Evolutionary conservation across 1,140 invertebrate species (phyloP).

Genomic region (Oryctes rhinoceros): DNA sequence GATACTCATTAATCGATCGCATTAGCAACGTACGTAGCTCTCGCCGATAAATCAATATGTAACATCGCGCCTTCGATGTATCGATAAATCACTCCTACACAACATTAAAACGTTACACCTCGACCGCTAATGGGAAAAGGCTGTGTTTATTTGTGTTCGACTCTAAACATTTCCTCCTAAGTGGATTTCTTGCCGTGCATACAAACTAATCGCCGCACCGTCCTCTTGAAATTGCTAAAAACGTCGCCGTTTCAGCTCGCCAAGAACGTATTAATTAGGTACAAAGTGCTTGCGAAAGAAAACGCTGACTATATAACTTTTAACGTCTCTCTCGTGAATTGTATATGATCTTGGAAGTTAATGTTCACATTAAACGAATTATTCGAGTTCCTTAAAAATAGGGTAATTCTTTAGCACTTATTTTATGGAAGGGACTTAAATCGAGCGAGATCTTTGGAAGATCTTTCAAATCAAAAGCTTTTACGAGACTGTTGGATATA

Average conservation of each 20-base stretch:
- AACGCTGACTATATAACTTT: slow-evolving; percentile 8
- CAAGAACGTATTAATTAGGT: slow-evolving; percentile 31
- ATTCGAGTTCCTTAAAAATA: not conserved
- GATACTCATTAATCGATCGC: not conserved
- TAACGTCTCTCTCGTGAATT: slow-evolving; percentile 4
- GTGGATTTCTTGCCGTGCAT: slow-evolving; percentile 19
- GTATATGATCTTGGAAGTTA: not conserved
- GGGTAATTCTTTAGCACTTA: not conserved
- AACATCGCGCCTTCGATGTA: slow-evolving; percentile 20
- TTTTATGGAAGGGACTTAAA: no score
- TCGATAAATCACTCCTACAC: slow-evolving; percentile 28
- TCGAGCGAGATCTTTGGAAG: no score
- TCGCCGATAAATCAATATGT: slow-evolving; percentile 12
- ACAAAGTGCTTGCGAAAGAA: slow-evolving; percentile 24
- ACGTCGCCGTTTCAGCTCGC: slow-evolving; percentile 9
- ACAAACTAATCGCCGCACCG: not conserved
- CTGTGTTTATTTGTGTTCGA: slow-evolving; percentile 32
- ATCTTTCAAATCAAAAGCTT: no score
- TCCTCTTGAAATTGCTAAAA: slow-evolving; percentile 24
- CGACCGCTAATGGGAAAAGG: slow-evolving; percentile 27
- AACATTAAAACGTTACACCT: slow-evolving; percentile 32
- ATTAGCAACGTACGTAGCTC: not conserved
- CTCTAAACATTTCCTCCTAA: slow-evolving; percentile 32
- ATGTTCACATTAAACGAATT: not conserved
- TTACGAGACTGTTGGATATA: no score